These are phyloP conservation scores for Eilema caniola DNA, from an alignment of 2,888 invertebrate genomes.

Conservation along the genomic window DNA sequence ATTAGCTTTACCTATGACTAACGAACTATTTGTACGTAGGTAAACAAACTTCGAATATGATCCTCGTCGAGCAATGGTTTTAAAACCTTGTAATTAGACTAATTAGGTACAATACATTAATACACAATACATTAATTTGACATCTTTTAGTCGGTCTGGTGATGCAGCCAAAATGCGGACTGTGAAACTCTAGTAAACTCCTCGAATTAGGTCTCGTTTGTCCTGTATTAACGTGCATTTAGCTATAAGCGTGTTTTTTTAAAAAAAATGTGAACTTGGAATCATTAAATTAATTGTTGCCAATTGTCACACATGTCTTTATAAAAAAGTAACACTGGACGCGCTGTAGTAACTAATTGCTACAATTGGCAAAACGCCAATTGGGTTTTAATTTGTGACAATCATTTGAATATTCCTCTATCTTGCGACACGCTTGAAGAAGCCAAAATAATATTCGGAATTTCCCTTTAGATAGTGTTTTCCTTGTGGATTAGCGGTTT, in stretches of 20 bases:
- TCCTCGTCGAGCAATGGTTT: background rate
- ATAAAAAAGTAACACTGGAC: conserved; percentile 48
- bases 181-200: background rate
- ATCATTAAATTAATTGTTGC: background rate
- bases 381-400: conserved; percentile 60
- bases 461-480: conserved; percentile 17
- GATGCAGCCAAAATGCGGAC: background rate
- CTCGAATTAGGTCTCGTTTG: background rate
- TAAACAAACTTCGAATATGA: background rate
- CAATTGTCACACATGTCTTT: conserved; percentile 12
- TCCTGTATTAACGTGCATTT: background rate
- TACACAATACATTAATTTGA: background rate
- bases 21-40: conserved; percentile 1
- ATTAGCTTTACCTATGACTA: background rate
- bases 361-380: conserved; percentile 69
- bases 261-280: background rate
- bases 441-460: conserved; percentile 29
- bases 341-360: conserved; percentile 66
- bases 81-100: background rate
- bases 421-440: conserved; percentile 42
- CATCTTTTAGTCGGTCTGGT: background rate
- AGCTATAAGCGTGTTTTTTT: background rate
- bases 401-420: conserved; percentile 46
- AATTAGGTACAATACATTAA: too few species aligned
- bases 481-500: background rate